Evolutionary conservation across 30 jellyfish, hydroid and myxozoan genomes (phyloP).

Genomic region (Catostylus mosaicus): DNA sequence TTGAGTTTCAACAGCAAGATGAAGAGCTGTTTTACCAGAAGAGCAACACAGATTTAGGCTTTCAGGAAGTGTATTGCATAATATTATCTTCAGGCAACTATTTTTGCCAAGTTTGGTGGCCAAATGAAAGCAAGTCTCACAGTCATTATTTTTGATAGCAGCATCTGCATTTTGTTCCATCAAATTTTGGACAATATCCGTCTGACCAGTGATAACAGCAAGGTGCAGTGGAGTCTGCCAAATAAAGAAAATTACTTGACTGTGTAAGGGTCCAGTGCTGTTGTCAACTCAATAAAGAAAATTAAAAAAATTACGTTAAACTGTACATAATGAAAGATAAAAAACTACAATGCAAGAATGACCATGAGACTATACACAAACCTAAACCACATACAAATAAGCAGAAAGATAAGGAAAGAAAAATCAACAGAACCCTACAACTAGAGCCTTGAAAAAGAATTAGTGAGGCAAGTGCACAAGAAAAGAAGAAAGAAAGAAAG

Average conservation of each 20-base stretch:
- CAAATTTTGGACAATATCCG: slow-evolving; percentile 24
- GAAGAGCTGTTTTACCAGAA: slow-evolving; percentile 62
- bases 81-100: slow-evolving; percentile 12
- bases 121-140: slow-evolving; percentile 69
- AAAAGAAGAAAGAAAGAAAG: neutral
- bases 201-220: slow-evolving; percentile 35
- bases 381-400: no score
- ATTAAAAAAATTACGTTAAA: no score
- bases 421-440: neutral
- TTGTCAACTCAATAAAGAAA: no score
- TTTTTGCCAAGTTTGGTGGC: slow-evolving; percentile 57
- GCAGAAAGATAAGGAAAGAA: no score
- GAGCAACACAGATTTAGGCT: slow-evolving; percentile 24
- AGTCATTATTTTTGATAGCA: slow-evolving; percentile 21
- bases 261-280: no score
- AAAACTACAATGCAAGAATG: no score
- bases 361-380: no score
- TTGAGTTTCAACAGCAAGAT: slow-evolving; percentile 41
- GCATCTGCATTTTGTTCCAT: slow-evolving; percentile 28
- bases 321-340: no score
- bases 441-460: no score
- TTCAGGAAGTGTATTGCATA: neutral
- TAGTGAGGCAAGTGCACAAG: neutral
- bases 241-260: no score
- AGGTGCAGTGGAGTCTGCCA: slow-evolving; percentile 69